These are phyloP conservation scores for Turritopsis rubra DNA, from an alignment of 30 jellyfish, hydroid and myxozoan genomes.

Conservation along the genomic window DNA sequence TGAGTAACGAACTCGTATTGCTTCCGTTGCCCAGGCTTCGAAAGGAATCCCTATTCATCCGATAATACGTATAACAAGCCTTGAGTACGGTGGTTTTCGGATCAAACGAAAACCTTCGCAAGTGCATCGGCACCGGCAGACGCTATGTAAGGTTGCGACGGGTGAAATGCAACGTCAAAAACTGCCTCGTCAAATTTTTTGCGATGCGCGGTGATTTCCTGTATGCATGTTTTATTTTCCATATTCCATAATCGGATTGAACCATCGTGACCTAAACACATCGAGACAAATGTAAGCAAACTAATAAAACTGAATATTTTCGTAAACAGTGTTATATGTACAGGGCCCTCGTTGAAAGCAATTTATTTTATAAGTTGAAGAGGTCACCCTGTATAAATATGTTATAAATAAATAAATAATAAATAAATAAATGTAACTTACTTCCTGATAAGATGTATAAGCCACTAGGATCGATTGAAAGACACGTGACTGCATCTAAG, in stretches of 20 bases:
- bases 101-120: slow-evolving; percentile 90
- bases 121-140: slow-evolving; percentile 98
- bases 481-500: slow-evolving; percentile 94
- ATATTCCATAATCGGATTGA: slow-evolving; percentile 96
- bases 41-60: background rate
- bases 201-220: slow-evolving; percentile 97
- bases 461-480: slow-evolving; percentile 98
- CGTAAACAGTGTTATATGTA: too few species aligned
- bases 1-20: background rate
- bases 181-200: slow-evolving; percentile 97
- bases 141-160: slow-evolving; percentile 94
- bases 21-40: background rate
- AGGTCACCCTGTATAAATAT: too few species aligned
- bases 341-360: too few species aligned
- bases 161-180: slow-evolving; percentile 96
- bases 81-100: background rate
- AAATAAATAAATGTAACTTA: slow-evolving; percentile 25
- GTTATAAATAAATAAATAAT: too few species aligned
- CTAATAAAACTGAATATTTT: background rate
- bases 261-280: slow-evolving; percentile 89
- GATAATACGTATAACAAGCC: background rate
- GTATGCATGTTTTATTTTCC: slow-evolving; percentile 96
- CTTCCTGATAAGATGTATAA: slow-evolving; percentile 91
- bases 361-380: too few species aligned
- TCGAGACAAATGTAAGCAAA: background rate